Percentiles rank a stretch among this genome's conserved stretches.
phyloP scores from a whole-genome alignment of 2,797 vertebrate species.

The Passerculus sandwichensis region DNA sequence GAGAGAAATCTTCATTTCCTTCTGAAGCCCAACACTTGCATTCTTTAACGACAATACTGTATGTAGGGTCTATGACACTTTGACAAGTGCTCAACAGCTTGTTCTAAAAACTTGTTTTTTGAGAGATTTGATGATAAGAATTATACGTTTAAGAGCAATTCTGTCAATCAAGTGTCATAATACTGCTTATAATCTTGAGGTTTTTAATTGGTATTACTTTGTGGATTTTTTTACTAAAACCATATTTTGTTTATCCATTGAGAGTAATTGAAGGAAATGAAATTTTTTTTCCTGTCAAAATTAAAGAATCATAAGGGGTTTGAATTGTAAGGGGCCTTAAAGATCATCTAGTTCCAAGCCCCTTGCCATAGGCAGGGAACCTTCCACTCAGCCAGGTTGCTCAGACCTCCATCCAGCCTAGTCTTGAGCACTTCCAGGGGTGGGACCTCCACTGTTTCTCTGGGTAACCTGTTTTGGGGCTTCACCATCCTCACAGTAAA shows the following conservation, averaged over 20 bases:
- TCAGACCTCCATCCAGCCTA: background rate
- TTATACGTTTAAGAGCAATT: background rate
- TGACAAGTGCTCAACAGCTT: background rate
- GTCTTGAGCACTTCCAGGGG: background rate
- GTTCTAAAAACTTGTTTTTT: background rate
- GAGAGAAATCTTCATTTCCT: constrained; percentile 39
- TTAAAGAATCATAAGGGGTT: background rate
- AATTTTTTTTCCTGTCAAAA: background rate
- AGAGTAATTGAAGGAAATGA: background rate
- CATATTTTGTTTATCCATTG: background rate
- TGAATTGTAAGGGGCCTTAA: background rate
- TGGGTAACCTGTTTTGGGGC: background rate
- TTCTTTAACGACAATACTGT: background rate
- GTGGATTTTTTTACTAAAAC: background rate
- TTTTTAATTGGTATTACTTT: background rate
- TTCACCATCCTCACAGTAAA: background rate
- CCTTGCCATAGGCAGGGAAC: too few species aligned
- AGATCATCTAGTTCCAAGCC: background rate
- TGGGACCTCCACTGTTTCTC: background rate
- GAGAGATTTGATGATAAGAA: background rate
- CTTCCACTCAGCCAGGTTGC: background rate
- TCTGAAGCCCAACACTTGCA: background rate
- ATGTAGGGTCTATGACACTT: background rate
- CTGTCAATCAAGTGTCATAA: background rate
- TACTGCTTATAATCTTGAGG: background rate